Base-by-base conservation (phyloP, 1,140 invertebrate species). In the Zaprionus inermis region DNA sequence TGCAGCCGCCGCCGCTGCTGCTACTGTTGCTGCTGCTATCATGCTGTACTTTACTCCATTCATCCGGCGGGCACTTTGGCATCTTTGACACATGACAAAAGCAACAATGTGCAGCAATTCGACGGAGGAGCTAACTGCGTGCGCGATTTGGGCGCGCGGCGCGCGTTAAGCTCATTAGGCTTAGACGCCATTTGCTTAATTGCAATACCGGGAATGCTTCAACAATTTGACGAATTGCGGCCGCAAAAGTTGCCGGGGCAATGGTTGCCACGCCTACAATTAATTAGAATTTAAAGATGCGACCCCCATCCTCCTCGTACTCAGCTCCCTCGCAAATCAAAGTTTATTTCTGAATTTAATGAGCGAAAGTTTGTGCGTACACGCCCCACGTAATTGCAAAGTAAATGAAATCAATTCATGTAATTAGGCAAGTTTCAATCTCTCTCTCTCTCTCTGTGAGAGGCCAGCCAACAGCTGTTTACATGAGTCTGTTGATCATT, bases 391-490 rank as follows among this genome's bases (percentile, higher is more conserved):
- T 83, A 88, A 86, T 88, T 88, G 77, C 75, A 79, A 88, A 86
- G 88, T 86, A 84, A 86, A 88, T 88, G 83, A 63, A 86, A 67
- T 73, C 64, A 59, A 75, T 78, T 68, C 59, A 10, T 58, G 63
- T 86, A 86, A 86, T 86, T 86, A 88, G 68, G 67, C 65, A 88
- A 86, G 69, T 79, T 79, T 55, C 24, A 28, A 3, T 28, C 24
- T 24, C 22, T 24, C 24, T 28, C 24, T 24, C 22, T 24, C 28
- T 30, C 11, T 20, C 20, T 32, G 30, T 10, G 30, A 2, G 6
- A 9, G 4, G 41, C n/a, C n/a, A n/a, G n/a, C n/a, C n/a, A 59
- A 38, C 44, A 58, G 56, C 52, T 57, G 68, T 65, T 79, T 79
- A 79, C 54, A 16, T 34, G 20, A 49, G 59, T 64, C 22, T 56